Evolutionary conservation across 1,140 invertebrate genomes (phyloP).

Genomic region (Pseudomyrmex pallidus): DNA sequence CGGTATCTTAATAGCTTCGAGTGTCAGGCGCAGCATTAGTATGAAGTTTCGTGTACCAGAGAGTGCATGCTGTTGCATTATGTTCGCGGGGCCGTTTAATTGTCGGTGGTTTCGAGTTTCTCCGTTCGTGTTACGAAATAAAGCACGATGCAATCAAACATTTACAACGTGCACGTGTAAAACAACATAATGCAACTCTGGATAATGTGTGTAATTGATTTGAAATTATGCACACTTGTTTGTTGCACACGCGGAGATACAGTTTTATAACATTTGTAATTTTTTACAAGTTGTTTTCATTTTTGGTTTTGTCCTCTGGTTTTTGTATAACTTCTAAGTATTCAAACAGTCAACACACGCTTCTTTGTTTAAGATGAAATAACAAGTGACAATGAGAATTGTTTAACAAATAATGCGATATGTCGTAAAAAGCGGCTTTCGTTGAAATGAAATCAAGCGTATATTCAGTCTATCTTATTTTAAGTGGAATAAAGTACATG

Average conservation of each 20-base stretch:
- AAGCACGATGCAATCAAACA: constrained; percentile 33
- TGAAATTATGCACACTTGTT: neutral
- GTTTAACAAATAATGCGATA: neutral
- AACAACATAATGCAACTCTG: constrained; percentile 13
- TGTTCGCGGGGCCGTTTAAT: constrained; percentile 54
- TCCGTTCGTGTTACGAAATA: constrained; percentile 28
- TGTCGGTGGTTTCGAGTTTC: constrained; percentile 39
- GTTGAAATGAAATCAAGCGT: constrained; percentile 5
- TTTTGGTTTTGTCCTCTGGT: neutral
- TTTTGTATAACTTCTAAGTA: no score
- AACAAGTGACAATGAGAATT: no score
- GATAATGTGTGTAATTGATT: constrained; percentile 24
- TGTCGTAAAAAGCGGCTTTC: constrained; percentile 10
- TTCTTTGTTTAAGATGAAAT: no score
- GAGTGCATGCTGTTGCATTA: constrained; percentile 49
- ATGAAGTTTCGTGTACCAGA: constrained; percentile 58
- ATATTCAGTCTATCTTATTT: neutral
- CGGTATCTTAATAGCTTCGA: constrained; percentile 72
- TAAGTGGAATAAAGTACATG: neutral
- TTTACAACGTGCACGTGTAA: constrained; percentile 24
- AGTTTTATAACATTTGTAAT: neutral
- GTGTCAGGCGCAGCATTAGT: constrained; percentile 57
- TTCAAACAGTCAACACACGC: no score
- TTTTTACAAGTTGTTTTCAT: neutral
- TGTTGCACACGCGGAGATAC: neutral